Conservation (phyloP, 2,888 invertebrate genomes). For the Corbicula japonica region DNA sequence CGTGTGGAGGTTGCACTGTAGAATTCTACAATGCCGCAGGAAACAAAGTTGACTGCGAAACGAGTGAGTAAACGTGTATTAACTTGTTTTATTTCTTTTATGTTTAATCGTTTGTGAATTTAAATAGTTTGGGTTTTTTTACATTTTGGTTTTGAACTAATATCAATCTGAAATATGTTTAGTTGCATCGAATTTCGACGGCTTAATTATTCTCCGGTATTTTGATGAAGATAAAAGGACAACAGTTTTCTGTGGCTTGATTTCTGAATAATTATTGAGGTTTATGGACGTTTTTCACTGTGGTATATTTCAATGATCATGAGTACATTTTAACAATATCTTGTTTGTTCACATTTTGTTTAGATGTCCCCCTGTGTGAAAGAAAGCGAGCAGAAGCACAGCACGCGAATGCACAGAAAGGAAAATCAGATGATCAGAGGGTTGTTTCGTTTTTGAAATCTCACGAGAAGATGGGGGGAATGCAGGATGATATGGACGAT, state of each 20-base stretch:
- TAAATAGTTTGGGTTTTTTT: no score
- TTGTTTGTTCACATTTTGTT: background rate
- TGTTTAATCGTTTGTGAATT: no score
- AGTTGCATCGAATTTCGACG: no score
- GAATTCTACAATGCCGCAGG: constrained; percentile 42
- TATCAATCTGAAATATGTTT: no score
- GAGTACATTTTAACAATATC: background rate
- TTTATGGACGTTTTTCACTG: no score
- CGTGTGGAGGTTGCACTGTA: constrained; percentile 46
- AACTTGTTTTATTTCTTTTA: no score
- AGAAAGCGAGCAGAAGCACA: constrained; percentile 15
- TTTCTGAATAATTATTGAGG: no score
- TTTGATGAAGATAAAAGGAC: no score
- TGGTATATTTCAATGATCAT: no score
- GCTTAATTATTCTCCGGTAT: no score
- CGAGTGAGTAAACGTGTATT: constrained; percentile 25
- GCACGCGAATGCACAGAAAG: constrained; percentile 16
- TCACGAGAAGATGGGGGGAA: background rate
- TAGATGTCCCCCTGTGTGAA: constrained; percentile 33
- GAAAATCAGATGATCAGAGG: background rate
- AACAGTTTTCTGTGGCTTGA: no score
- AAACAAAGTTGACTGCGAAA: constrained; percentile 34
- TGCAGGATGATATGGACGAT: background rate
- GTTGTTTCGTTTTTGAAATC: background rate
- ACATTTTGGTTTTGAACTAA: no score